Percentiles rank a stretch among this genome's conserved stretches.
These are phyloP conservation scores for Boulengeromyrus knoepffleri DNA, from an alignment of 2,113 vertebrate genomes.

Conservation along the genomic window DNA sequence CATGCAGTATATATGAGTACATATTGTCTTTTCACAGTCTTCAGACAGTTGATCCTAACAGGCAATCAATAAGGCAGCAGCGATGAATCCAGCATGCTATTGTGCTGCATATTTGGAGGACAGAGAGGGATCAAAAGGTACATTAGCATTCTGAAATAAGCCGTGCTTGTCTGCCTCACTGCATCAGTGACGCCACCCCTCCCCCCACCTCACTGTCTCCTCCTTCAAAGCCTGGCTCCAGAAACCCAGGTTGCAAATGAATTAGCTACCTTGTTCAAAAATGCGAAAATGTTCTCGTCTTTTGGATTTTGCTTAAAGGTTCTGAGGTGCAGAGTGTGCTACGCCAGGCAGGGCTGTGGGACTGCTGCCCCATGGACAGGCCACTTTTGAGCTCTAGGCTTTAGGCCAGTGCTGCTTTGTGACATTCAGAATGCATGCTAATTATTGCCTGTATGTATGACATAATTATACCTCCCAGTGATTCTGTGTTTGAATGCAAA, in stretches of 20 bases:
- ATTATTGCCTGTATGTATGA: neutral
- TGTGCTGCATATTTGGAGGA: conserved; percentile 10
- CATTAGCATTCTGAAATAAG: conserved; percentile 27
- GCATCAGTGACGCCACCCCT: neutral
- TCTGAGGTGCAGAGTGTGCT: neutral
- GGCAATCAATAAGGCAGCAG: conserved; percentile 4
- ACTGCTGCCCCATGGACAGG: neutral
- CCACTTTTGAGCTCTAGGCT: neutral
- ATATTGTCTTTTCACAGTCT: neutral
- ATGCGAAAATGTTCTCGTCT: neutral
- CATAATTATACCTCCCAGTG: neutral
- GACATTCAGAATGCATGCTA: neutral
- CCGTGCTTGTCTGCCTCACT: neutral
- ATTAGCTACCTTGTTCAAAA: neutral
- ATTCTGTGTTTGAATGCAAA: neutral
- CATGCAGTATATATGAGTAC: conserved; percentile 11
- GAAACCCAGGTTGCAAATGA: conserved; percentile 4
- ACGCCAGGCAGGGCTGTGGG: neutral
- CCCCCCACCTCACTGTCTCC: neutral
- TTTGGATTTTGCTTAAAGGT: neutral
- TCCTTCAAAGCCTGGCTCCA: neutral
- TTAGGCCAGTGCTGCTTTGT: neutral
- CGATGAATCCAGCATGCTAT: conserved; percentile 13
- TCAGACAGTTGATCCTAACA: conserved; percentile 7
- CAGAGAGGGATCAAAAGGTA: conserved; percentile 25